These are phyloP conservation scores for Okamejei kenojei DNA, from an alignment of 2,797 vertebrate species.

Conservation along the genomic window DNA sequence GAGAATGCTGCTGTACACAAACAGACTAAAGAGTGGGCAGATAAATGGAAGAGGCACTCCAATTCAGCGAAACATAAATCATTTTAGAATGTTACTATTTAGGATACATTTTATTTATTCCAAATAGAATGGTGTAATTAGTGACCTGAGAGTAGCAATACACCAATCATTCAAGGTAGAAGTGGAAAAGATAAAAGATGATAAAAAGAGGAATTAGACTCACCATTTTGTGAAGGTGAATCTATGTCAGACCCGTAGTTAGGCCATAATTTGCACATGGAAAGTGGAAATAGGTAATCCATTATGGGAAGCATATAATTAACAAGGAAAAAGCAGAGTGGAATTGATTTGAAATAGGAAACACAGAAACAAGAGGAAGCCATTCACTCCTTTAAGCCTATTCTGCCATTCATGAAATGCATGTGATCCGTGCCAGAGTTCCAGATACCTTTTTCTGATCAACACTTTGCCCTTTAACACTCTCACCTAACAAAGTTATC, in stretches of 20 bases:
- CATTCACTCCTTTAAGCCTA: neutral
- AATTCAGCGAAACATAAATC: too few species aligned
- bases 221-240: neutral
- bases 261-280: neutral
- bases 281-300: neutral
- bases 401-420: neutral
- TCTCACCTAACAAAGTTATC: neutral
- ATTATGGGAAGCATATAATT: neutral
- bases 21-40: neutral
- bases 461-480: neutral
- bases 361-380: neutral
- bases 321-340: neutral
- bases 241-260: neutral
- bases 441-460: neutral
- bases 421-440: neutral
- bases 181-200: too few species aligned
- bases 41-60: too few species aligned
- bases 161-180: too few species aligned
- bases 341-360: neutral
- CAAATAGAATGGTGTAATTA: too few species aligned
- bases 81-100: too few species aligned
- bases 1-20: neutral
- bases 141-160: too few species aligned
- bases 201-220: too few species aligned
- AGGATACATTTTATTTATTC: too few species aligned